Percentiles rank a stretch among this genome's conserved stretches.
These are phyloP conservation scores for Cyanoderma ruficeps DNA, from an alignment of 2,113 vertebrate genomes.

Conservation along the genomic window DNA sequence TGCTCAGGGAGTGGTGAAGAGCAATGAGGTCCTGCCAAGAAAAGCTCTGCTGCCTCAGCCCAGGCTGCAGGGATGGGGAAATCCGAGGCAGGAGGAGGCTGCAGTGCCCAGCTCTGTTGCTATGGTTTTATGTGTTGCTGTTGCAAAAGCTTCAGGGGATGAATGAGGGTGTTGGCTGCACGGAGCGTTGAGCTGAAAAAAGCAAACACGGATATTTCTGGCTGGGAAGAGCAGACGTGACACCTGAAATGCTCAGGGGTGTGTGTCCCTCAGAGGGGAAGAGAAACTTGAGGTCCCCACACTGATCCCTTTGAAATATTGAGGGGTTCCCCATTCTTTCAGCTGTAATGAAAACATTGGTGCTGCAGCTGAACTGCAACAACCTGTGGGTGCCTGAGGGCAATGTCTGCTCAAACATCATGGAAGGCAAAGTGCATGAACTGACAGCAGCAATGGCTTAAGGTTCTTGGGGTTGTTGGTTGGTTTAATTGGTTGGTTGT, in stretches of 20 bases:
- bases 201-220: background rate
- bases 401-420: background rate
- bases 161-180: background rate
- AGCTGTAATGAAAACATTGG: background rate
- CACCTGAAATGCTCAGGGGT: background rate
- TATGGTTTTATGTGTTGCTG: background rate
- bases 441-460: background rate
- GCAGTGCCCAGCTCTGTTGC: slow-evolving; percentile 2
- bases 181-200: background rate
- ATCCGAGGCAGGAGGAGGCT: background rate
- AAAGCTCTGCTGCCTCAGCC: background rate
- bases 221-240: background rate
- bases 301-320: background rate
- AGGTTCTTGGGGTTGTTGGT: accelerated
- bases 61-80: background rate
- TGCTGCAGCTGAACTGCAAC: background rate
- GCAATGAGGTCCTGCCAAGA: background rate
- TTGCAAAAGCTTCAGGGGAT: background rate
- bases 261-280: background rate
- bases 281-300: background rate
- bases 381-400: background rate
- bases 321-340: background rate
- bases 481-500: background rate
- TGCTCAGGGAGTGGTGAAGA: background rate
- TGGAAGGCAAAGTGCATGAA: background rate